Evolutionary conservation across 2,797 vertebrate genomes (phyloP), one percentile per base, ranked within the genome.

Genomic region (Microcaecilia unicolor): DNA sequence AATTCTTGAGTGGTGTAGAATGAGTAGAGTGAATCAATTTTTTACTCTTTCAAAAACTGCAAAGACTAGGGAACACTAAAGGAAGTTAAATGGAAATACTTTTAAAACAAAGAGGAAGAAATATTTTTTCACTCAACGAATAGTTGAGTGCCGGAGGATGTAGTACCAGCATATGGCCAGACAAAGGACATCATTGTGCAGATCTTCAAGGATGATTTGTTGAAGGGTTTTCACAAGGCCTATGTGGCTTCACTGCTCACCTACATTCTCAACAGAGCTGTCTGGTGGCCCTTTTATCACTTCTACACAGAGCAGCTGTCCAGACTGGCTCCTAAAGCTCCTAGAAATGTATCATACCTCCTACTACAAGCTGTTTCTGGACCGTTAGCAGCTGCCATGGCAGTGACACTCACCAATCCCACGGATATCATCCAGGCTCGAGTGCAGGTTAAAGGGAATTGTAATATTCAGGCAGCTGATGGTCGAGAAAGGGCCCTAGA

Each of bases 221-320:
- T 92, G 5, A 63, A 82, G 2, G 94, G 94, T 2, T 99, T 99
- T 70, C 99, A 99, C 74, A 66, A 92, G 29, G 95, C 95, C 34
- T 98, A 98, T 0, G 86, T 95, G 49, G 95, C 94, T 6, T 99
- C 94, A 0, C 71, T 99, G 27, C 87, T 99, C 27, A 99, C 94
- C 6, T 99, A 98, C 37, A 99, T 99, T 61, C 94, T 95, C 9
- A 99, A 99, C 75, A 97, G 95, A 4, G 94, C 94, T 0, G 90
- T 90, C 11, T 99, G 95, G 95, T 99, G 95, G 95, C 94, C 95
- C 26, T 98, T 99, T 74, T 99, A 99, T 51, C 94, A 98, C 61
- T 97, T 98, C 48, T 99, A 98, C 63, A 25, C 64, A 98, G 95
- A 98, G 46, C 92, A 96, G 61, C 86, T 98, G 18, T 95, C 93